Evolutionary conservation across 2,797 vertebrate species (phyloP), one percentile per base, ranked within the genome.

Genomic region (Lemur catta): DNA sequence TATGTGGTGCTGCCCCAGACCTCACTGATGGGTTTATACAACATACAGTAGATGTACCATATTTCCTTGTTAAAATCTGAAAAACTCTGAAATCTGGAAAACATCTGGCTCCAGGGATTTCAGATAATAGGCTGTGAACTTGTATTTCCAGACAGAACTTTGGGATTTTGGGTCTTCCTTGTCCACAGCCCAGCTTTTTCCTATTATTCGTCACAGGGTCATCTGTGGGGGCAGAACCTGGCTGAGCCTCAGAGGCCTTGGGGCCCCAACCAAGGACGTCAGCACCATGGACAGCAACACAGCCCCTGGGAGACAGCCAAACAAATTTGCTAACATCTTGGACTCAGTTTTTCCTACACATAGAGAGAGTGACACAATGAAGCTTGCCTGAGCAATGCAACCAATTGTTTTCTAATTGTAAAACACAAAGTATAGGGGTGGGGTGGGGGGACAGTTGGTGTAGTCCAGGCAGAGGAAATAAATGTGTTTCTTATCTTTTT

Each of bases 401-500:
- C 57, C 63, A 35, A 38, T 80, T 96, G 89, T 97, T 96, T 96
- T 91, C 80, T 69, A 84, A 89, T 41, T 63, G 82, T 87, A 93
- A 97, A 97, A 97, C 93, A 96, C 89, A 95, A 86, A 48, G 33
- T 81, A 13, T 43, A 35, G 33, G 28, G 41, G 7, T 9, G 35
- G 43, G n/a, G 59, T 14, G 26, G 17, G 41, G n/a, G 26, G 50
- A 43, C 18, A 97, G 93, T 71, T 46, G 71, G 75, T 89, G 2
- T 86, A 35, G 63, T 74, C 72, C 82, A 22, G 57, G 87, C 80
- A 85, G 84, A 93, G 50, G 67, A 97, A 97, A 95, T 94, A 97
- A 98, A 95, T 97, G 89, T 78, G 95, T 87, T 96, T 87, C 97
- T 98, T 98, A 98, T 98, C 97, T 98, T 96, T 95, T 86, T 57